A percentile compares a stretch with the other conserved stretches of the same genome.
Conservation (phyloP, 2,797 vertebrate genomes). For the Chelmon rostratus region DNA sequence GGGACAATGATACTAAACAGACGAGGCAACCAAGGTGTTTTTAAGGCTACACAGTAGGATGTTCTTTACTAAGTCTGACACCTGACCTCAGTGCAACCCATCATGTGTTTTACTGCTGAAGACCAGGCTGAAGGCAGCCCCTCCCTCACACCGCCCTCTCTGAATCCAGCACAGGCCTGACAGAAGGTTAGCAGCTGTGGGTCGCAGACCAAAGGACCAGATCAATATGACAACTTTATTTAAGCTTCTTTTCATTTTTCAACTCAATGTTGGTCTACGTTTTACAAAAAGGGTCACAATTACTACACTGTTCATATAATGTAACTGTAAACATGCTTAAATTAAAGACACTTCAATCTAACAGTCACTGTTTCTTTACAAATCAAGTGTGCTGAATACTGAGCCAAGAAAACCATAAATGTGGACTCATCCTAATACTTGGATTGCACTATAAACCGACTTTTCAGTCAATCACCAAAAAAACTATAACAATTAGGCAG, state of each 20-base stretch:
- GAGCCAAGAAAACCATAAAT: too few species aligned
- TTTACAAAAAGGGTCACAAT: neutral
- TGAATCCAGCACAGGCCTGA: neutral
- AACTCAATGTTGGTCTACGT: neutral
- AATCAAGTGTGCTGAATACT: too few species aligned
- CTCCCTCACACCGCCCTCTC: neutral
- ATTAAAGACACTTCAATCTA: too few species aligned
- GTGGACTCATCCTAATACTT: too few species aligned
- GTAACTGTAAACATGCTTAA: neutral
- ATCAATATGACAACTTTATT: too few species aligned
- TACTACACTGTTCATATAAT: neutral
- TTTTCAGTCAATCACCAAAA: neutral
- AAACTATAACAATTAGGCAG: neutral
- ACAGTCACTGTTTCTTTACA: too few species aligned
- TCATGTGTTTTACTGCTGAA: neutral
- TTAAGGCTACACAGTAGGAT: neutral
- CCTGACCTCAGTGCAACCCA: conserved; percentile 1
- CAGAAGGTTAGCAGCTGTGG: neutral
- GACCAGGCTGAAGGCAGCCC: neutral
- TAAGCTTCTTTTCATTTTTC: too few species aligned
- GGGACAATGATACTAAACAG: neutral
- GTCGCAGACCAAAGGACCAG: too few species aligned
- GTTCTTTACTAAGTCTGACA: neutral
- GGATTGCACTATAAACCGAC: too few species aligned
- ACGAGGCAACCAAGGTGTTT: too few species aligned